Base-by-base conservation (phyloP, 2,797 vertebrate genomes). In the Coilia nasus region DNA sequence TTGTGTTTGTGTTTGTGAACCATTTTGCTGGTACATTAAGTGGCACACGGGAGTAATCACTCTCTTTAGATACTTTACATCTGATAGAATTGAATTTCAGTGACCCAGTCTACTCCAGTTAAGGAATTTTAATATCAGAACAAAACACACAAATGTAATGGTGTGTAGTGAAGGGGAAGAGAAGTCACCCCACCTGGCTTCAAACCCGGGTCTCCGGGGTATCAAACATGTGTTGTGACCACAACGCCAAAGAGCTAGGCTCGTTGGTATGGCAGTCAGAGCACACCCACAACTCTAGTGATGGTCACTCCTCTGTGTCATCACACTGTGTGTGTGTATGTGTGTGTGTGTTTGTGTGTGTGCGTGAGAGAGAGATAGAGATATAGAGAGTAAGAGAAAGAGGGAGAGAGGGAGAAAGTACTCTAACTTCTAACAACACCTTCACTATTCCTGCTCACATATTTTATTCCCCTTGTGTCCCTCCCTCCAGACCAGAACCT, bases 401-500 rank as follows among this genome's bases (percentile, higher is more conserved):
- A 54, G 2, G 9, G 50, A 54, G 7, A 54, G 50, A 54, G 14
- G 9, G 7, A 54, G 50, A 3, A 41, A 41, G 35, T 62, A 62
- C 60, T 62, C 60, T 23, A 23, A 62, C n/a, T 81, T 81, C 56
- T 10, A 12, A 21, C 23, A 28, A 28, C 2, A 11, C 83, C 87
- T 84, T 67, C 57, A 0, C 71, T 81, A 23, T 15, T 47, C 28
- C 21, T 64, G 21, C 81, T 28, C 11, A 81, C 44, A 82, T 81
- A 15, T 46, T 14, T 9, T 35, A 46, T 25, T 41, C 5, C 47
- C 31, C 56, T 90, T 47, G 83, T 47, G n/a, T 85, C 78, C 44
- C 54, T 85, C 78, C 41, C 47, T 82, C 54, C 81, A 87, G 81
- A 78, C 17, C 35, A 14, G 31, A 25, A 15, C 28, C 12, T 84